Evolutionary conservation across 1,140 invertebrate species (phyloP), one percentile per base, ranked within the genome.

Genomic region (Camponotus vicinus): DNA sequence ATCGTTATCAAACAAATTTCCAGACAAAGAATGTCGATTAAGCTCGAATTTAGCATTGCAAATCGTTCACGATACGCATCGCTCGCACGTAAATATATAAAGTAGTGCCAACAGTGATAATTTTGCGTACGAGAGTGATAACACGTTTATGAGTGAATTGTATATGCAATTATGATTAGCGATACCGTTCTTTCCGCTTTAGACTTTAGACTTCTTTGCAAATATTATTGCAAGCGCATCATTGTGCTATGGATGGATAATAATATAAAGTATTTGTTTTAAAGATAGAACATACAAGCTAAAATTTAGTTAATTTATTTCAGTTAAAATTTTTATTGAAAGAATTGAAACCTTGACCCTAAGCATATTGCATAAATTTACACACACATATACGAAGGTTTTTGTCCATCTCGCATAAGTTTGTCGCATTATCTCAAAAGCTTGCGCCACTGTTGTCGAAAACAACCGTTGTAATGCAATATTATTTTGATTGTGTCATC

Each of bases 401-500:
- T 42, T 7, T 21, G 15, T 76, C 27, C 6, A 5, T 34, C 11
- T 42, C 13, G 2, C 21, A 63, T 34, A 59, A 15, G n/a, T 59
- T 40, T 2, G n/a, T 18, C 0, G 9, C 0, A 2, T 64, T 63
- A 77, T 77, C 40, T 42, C 40, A 45, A 64, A 45, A 77, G 42
- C n/a, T 79, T 18, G 45, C 42, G 32, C 32, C 18, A 69, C 3
- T 42, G 42, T 37, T 18, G 11, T 67, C 37, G 27, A 67, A 78
- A 78, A 66, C 27, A 66, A 27, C 27, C 1, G 27, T 27, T 34
- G 7, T 49, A 78, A 64, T 40, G 42, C 66, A 86, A 77, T 64
- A 80, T 76, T 89, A 70, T 89, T 88, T 88, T 89, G 71, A 45
- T 82, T 77, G 59, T 76, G 69, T 89, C 73, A 89, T 71, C 32